Base-by-base conservation (phyloP, 2,113 vertebrate genomes). In the Anarrhichthys ocellatus region DNA sequence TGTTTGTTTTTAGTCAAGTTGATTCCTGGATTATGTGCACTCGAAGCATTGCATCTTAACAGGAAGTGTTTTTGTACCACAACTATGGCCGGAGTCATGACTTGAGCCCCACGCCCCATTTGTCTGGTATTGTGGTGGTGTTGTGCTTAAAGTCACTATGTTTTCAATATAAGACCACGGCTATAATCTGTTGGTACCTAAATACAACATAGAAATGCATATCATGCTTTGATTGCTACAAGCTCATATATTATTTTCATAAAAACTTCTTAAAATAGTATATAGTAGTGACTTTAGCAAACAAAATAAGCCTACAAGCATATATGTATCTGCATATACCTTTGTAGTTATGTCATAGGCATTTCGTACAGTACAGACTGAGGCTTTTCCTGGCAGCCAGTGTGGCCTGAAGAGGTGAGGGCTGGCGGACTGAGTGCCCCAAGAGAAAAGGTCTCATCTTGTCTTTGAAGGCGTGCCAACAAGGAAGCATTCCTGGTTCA, bases 401-500 rank as follows among this genome's bases (percentile, higher is more conserved):
- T 14, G 54, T 24, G 62, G 73, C 52, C 58, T 63, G 54, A 82
- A 88, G 64, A 89, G 76, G 52, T 78, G 58, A 42, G 6, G 24
- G 44, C 74, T 80, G 68, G 64, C 40, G 27, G 54, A 68, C 36
- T 24, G 22, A 61, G 29, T 38, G 34, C 52, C 80, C 82, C 63
- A 42, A 9, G 69, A 71, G 87, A 90, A 46, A 73, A 56, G 29
- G 40, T 87, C 71, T 88, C 88, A 88, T 91, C 62, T 82, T 78
- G 72, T 82, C 71, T 87, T 80, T 91, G 74, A 90, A 84, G 79
- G 29, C 82, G 66, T 81, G 89, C 92, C 86, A 93, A 87, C 75
- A 46, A 52, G 77, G 67, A 87, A 80, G 79, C 76, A 52, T 64
- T 68, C 29, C 80, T 75, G 82, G 34, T 83, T 91, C 87, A 75